A percentile compares a stretch with the other conserved stretches of the same genome.
Evolutionary conservation across 2,888 invertebrate genomes (phyloP).

Genomic region (Ceraclea dissimilis): DNA sequence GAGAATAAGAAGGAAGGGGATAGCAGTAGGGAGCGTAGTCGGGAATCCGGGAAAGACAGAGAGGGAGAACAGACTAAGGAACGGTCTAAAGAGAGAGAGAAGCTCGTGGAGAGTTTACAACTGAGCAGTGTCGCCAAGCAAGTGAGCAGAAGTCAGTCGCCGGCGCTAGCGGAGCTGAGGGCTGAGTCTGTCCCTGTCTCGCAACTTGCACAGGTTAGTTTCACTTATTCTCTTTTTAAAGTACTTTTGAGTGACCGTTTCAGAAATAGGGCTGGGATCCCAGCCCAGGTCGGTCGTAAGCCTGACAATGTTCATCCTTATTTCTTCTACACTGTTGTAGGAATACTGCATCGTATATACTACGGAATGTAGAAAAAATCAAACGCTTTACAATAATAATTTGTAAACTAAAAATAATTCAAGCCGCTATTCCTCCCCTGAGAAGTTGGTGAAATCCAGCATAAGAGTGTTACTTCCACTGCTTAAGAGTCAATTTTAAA

Average conservation of each 20-base stretch:
- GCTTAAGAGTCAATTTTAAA: no score
- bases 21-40: conserved; percentile 16
- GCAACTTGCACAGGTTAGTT: conserved; percentile 34
- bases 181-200: conserved; percentile 43
- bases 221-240: background rate
- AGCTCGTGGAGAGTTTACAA: conserved; percentile 41
- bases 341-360: no score
- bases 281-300: no score
- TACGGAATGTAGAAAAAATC: no score
- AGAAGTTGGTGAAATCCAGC: no score
- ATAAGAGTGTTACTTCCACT: no score
- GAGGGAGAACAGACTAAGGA: conserved; percentile 20
- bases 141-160: conserved; percentile 56
- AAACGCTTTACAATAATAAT: background rate
- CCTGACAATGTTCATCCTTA: no score
- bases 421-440: background rate
- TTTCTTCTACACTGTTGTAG: no score
- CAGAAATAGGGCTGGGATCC: no score
- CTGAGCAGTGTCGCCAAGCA: conserved; percentile 49
- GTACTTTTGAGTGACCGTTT: no score
- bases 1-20: conserved; percentile 11
- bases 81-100: conserved; percentile 19
- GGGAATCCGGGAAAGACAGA: conserved; percentile 18
- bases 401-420: no score
- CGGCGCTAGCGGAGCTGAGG: conserved; percentile 45